These are phyloP conservation scores for Tupiocoris notatus DNA, from an alignment of 2,888 invertebrate genomes.

Conservation along the genomic window DNA sequence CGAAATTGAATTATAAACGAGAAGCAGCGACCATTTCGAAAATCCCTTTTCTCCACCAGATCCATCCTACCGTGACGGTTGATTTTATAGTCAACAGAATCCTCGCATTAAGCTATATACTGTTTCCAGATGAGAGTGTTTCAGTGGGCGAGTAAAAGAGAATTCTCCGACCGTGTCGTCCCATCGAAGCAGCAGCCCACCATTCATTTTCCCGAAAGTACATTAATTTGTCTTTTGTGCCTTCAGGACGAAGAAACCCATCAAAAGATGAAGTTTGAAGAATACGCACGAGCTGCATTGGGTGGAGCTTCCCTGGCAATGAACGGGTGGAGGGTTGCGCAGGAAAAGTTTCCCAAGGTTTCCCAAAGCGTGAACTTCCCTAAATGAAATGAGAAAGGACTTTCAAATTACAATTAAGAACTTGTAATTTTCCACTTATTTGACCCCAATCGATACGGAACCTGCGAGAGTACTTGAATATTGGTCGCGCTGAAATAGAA, in stretches of 20 bases:
- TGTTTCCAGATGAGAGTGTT: not conserved
- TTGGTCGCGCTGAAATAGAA: too few relatives aligned
- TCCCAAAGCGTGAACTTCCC: not conserved
- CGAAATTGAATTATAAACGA: not conserved
- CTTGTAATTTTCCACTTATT: too few relatives aligned
- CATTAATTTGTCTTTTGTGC: not conserved
- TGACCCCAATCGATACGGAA: too few relatives aligned
- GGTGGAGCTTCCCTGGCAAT: not conserved
- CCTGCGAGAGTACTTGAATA: too few relatives aligned
- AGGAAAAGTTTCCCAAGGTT: not conserved
- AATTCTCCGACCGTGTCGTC: not conserved
- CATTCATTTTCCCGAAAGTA: not conserved
- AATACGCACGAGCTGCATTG: not conserved
- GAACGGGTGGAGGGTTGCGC: too few relatives aligned
- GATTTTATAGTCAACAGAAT: not conserved
- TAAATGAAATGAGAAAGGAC: not conserved
- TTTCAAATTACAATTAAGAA: not conserved
- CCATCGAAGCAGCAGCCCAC: not conserved
- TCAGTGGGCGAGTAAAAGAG: not conserved
- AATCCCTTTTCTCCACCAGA: too few relatives aligned
- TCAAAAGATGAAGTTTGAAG: not conserved
- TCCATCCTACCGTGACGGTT: not conserved
- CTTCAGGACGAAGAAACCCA: not conserved
- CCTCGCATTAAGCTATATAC: slow-evolving; percentile 10
- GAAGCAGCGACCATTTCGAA: not conserved